Percentiles rank a stretch among this genome's conserved stretches.
phyloP scores from a whole-genome alignment of 2,113 vertebrate species.

The Plectropomus leopardus region DNA sequence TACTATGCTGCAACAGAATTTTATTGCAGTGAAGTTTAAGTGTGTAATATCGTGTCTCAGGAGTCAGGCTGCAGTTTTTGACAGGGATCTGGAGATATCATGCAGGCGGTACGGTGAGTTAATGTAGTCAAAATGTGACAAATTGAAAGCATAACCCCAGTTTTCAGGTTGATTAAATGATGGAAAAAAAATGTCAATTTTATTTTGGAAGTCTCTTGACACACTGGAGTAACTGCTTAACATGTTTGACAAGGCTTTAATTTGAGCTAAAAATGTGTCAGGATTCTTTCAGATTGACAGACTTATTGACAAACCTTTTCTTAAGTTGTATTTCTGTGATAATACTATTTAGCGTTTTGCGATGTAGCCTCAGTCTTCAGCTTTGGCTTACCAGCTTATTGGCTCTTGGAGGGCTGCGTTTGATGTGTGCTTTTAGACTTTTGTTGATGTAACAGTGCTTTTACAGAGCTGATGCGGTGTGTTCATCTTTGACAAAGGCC shows the following conservation, averaged over 20 bases:
- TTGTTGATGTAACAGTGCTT: constrained; percentile 6
- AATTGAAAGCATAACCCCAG: constrained; percentile 6
- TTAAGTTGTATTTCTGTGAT: background rate
- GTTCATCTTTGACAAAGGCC: constrained; percentile 37
- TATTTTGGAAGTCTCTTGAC: background rate
- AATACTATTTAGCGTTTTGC: background rate
- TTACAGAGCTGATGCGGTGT: constrained; percentile 15
- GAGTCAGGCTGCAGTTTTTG: background rate
- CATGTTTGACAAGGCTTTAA: constrained; percentile 6
- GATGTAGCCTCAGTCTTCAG: background rate
- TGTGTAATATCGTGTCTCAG: background rate
- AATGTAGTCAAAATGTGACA: constrained; percentile 17
- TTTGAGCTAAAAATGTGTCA: background rate
- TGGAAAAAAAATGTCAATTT: background rate
- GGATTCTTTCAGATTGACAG: constrained; percentile 5
- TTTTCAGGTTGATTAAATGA: constrained; percentile 3
- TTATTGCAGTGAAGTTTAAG: background rate
- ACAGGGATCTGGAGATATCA: constrained; percentile 4
- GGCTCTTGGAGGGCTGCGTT: background rate
- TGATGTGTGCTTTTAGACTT: background rate
- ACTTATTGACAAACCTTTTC: constrained; percentile 6
- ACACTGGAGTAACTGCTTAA: background rate
- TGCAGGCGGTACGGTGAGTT: background rate
- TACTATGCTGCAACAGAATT: background rate
- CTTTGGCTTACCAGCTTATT: background rate